A percentile compares a stretch with the other conserved stretches of the same genome.
Conservation (phyloP, 1,140 invertebrate genomes). For the Cotesia glomerata region DNA sequence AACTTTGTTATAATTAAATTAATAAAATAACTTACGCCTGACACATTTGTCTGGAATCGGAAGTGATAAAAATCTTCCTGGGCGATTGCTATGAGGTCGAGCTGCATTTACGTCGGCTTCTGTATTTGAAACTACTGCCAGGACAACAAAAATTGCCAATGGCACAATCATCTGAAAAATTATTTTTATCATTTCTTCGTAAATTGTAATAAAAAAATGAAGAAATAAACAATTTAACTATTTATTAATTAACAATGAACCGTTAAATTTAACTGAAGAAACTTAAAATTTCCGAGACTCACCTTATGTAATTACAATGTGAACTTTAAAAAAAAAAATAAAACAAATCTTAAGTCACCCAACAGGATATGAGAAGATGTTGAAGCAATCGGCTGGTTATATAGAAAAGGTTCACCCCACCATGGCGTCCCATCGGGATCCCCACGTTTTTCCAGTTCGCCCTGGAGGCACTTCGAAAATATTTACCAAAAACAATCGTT, state of each 20-base stretch:
- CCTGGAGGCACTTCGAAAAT: neutral
- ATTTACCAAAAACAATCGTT: neutral
- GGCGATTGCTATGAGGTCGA: constrained; percentile 59
- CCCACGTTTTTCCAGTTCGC: constrained; percentile 2
- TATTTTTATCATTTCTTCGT: constrained; percentile 14
- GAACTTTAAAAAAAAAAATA: neutral
- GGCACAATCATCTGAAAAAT: constrained; percentile 55
- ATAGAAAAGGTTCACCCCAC: constrained; percentile 15
- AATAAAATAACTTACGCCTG: constrained; percentile 72
- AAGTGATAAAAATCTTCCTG: constrained; percentile 79
- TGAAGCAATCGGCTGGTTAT: constrained; percentile 22
- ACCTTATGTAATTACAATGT: neutral
- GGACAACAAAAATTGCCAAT: constrained; percentile 48
- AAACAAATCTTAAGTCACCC: neutral
- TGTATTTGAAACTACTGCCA: constrained; percentile 46
- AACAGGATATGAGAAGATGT: constrained; percentile 19
- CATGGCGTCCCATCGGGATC: neutral
- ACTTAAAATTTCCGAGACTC: neutral
- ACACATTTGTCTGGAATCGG: constrained; percentile 81
- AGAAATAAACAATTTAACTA: neutral
- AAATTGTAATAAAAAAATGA: neutral
- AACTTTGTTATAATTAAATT: neutral
- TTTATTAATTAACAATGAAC: neutral
- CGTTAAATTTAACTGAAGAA: too few relatives aligned
- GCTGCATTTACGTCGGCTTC: constrained; percentile 60